Base-by-base conservation (phyloP, 2,113 vertebrate genomes). In the Chloropsis hardwickii region DNA sequence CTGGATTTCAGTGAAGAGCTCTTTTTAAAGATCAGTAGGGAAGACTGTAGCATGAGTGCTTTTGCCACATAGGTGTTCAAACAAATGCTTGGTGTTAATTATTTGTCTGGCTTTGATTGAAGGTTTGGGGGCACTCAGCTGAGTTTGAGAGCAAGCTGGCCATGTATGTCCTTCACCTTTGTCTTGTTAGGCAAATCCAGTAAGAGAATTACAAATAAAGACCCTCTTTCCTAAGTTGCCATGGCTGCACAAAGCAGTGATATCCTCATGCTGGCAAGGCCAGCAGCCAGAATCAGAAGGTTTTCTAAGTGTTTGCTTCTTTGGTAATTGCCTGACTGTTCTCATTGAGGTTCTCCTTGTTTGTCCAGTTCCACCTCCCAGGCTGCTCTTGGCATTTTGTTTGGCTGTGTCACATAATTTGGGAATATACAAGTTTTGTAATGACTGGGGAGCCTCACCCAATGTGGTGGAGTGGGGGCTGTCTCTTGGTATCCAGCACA, bases 251-350 rank as follows among this genome's bases (percentile, higher is more conserved):
- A 29, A 72, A 81, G 56, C 53, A 81, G 24, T 2, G 5, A 28
- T 67, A 33, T 3, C 12, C 61, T 64, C 0, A 0, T 0, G 5
- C 28, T 84, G 58, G 50, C 35, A 25, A 79, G 50, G 48, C 45
- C 74, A 93, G 62, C 47, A 54, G 47, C 54, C 77, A 54, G 47
- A 66, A 77, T 61, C 42, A 18, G 56, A 73, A 79, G 47, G 7
- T 56, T 87, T 71, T 73, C 16, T 33, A 25, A 70, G 39, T 82
- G 28, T 87, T 89, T 87, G 12, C 56, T 88, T 73, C 42, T 77
- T 78, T 44, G 21, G 48, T 82, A 74, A 48, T 67, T 84, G 24
- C 28, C 15, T 86, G 56, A 14, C 40, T 69, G 11, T 29, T 81
- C 40, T 82, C 70, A 64, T 57, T 64, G 65, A 81, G 33, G 42